Evolutionary conservation across 2,797 vertebrate species (phyloP).

Genomic region (Triplophysa bombifrons): DNA sequence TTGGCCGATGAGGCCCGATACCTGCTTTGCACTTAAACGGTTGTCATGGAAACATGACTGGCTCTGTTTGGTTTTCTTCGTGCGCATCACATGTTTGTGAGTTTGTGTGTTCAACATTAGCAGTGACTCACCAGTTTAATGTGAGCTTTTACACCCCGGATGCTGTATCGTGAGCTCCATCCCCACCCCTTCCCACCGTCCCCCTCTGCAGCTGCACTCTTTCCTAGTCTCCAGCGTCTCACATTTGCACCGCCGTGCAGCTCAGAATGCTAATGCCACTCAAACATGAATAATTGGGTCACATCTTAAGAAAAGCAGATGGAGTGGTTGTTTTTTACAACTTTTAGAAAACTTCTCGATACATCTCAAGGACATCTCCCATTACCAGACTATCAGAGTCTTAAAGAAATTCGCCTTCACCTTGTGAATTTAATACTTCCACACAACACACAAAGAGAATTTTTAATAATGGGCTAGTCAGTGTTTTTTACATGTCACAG

Average conservation of each 20-base stretch:
- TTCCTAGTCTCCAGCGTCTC: constrained; percentile 18
- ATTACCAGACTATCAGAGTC: constrained; percentile 22
- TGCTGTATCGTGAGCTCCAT: constrained; percentile 35
- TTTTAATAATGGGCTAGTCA: not conserved
- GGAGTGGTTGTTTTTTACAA: constrained; percentile 43
- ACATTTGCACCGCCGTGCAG: constrained; percentile 29
- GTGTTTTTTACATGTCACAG: not conserved
- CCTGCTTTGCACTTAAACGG: constrained; percentile 20
- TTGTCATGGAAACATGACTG: constrained; percentile 2
- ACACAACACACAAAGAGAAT: too few species aligned
- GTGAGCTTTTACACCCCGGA: constrained; percentile 48
- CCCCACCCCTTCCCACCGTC: constrained; percentile 20
- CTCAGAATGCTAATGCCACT: constrained; percentile 52
- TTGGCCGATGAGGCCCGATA: not conserved
- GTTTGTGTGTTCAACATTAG: constrained; percentile 41
- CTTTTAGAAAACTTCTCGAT: constrained; percentile 43
- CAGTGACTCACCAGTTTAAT: constrained; percentile 57
- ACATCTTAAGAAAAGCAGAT: constrained; percentile 46
- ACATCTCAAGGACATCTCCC: constrained; percentile 4
- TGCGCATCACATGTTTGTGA: not conserved
- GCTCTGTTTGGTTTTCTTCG: constrained; percentile 10
- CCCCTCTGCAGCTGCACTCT: constrained; percentile 43
- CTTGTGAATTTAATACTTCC: too few species aligned
- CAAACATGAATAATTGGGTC: constrained; percentile 55
- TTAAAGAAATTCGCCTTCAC: not conserved